Base-by-base conservation (phyloP, 2,888 invertebrate species). In the Ochropleura leucogaster region DNA sequence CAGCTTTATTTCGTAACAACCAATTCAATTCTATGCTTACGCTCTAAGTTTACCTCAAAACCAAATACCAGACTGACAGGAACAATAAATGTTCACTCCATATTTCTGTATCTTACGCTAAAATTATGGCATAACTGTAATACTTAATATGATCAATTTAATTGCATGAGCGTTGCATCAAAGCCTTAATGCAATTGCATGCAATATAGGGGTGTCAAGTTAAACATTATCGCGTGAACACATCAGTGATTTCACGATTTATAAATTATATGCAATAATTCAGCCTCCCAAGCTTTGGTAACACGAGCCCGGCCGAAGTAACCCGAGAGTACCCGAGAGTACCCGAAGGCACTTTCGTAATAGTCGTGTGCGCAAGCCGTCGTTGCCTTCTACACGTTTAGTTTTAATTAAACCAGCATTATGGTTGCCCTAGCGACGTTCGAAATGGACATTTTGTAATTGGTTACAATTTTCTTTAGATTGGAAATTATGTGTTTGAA, bases 191-290 rank as follows among this genome's bases (percentile, higher is more conserved):
- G 69, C 67, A 70, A 76, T 68, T 63, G 55, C 74, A 64, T 74
- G 72, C 79, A 84, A 73, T 74, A 66, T 51, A 70, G 59, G 77
- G 75, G 71, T 82, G 84, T 82, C 77, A 79, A 72, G 77, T 84
- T 67, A 67, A 79, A 63, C 64, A 70, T 77, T 77, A 86, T 84
- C 73, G 62, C 76, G 64, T 70, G 74, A 77, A 72, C 77, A 82
- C 44, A 87, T 84, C 84, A 63, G 77, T 71, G 77, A 84, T 85
- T 84, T 74, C 83, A 77, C 64, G 80, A 79, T 82, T 87, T 83
- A 84, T 77, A 80, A 84, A 84, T 81, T 63, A 72, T 77, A 80
- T 81, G 82, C 80, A 85, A 84, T 83, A 84, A 79, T 74, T 84
- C 76, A 78, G 76, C 74, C 76, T 85, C 78, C 76, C 72, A 84